Evolutionary conservation across 2,113 vertebrate species (phyloP), one percentile per base, ranked within the genome.

Genomic region (Arvicanthis niloticus): DNA sequence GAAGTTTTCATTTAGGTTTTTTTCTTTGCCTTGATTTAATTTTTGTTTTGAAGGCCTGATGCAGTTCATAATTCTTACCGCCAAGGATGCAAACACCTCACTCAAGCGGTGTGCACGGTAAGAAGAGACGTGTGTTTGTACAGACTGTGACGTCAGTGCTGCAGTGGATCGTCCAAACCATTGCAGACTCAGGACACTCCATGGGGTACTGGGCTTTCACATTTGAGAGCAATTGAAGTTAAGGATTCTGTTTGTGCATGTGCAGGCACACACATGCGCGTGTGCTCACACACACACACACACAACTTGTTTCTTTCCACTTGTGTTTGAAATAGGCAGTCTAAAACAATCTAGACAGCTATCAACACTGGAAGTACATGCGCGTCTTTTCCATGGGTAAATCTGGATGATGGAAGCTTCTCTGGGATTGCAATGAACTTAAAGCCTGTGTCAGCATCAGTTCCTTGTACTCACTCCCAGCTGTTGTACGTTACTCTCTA

Each of bases 51-150:
- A 98, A 99, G 99, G 98, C 98, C 98, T 53, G 99, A 99, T 95
- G 99, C 99, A 87, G 97, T 97, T 62, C 99, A 98, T 75, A 98
- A 98, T 81, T 96, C 97, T 97, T 98, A 98, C 77, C 99, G 99
- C 75, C 99, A 99, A 97, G 99, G 99, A 93, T 99, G 99, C 97
- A 99, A 99, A 96, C 99, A 99, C 40, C 98, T 99, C 56, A 99
- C 99, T 48, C 99, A 99, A 91, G 99, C 99, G 37, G 97, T 99
- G 1, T 99, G 99, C 98, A 99, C 99, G 99, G 99, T 99, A 99
- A 97, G 99, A 62, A 93, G 90, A 96, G 62, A 94, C 51, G 0
- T 0, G 2, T 1, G 13, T 94, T 51, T 68, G 40, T 22, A 51
- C 34, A 48, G 60, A 87, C 37, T 29, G 0, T 68, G 65, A 73